Evolutionary conservation across 2,888 invertebrate species (phyloP).

Genomic region (Cryptosula pallasiana): DNA sequence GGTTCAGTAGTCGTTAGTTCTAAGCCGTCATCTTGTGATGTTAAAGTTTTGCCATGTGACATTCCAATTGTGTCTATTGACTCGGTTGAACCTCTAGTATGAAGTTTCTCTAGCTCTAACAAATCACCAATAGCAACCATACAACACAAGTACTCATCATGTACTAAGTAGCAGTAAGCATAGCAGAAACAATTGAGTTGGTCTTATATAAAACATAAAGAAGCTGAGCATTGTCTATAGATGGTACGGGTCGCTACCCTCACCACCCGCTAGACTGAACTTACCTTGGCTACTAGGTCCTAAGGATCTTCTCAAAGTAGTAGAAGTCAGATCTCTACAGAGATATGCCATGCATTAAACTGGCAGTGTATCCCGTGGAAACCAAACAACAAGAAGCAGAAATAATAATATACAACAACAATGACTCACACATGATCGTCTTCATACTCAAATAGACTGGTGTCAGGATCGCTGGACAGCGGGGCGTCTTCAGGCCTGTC

Average conservation of each 20-base stretch:
- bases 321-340: not conserved
- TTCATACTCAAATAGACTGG: slow-evolving; percentile 45
- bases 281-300: not conserved
- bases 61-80: not conserved
- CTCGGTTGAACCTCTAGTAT: not conserved
- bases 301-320: not conserved
- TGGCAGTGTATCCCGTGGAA: too few relatives aligned
- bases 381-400: too few relatives aligned
- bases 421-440: slow-evolving; percentile 3
- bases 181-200: too few relatives aligned
- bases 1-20: not conserved
- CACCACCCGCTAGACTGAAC: too few relatives aligned
- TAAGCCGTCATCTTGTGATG: not conserved
- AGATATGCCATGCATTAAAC: too few relatives aligned
- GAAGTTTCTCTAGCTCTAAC: not conserved
- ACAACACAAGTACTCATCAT: too few relatives aligned
- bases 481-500: not conserved
- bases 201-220: too few relatives aligned
- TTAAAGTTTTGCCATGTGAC: not conserved
- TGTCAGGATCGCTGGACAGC: slow-evolving; percentile 41
- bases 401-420: too few relatives aligned
- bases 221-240: too few relatives aligned
- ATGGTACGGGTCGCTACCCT: too few relatives aligned
- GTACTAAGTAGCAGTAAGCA: too few relatives aligned
- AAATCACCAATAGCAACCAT: too few relatives aligned